Conservation (phyloP, 2,888 invertebrate genomes). For the Dysmachus trigonus region DNA sequence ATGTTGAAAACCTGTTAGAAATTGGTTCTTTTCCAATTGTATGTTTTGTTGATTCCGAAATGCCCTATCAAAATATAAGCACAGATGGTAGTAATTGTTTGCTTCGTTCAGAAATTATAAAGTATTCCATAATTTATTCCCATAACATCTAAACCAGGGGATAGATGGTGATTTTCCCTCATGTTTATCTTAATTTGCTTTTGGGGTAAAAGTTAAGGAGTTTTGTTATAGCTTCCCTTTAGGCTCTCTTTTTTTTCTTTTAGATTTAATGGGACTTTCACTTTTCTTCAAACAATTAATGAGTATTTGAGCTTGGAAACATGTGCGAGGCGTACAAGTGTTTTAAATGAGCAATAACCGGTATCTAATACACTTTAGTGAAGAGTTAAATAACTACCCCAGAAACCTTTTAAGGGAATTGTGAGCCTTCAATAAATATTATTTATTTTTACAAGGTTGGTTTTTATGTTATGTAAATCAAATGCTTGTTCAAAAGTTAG, state of each 20-base stretch:
- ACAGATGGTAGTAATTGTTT: not conserved
- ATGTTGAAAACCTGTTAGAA: not conserved
- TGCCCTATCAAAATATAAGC: not conserved
- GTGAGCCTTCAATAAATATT: not conserved
- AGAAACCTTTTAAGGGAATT: not conserved
- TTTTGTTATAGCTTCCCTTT: not conserved
- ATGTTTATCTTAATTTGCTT: not conserved
- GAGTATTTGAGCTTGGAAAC: not conserved
- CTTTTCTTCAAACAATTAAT: not conserved
- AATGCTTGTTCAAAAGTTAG: not conserved
- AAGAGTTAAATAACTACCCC: not conserved
- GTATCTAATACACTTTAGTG: no score
- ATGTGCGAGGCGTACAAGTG: not conserved
- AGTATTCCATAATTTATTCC: not conserved
- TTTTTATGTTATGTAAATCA: not conserved
- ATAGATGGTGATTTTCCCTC: not conserved
- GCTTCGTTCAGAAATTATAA: not conserved
- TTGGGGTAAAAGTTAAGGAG: not conserved
- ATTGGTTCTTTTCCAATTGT: not conserved
- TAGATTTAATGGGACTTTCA: not conserved
- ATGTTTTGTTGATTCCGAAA: not conserved
- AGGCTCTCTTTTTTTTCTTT: not conserved
- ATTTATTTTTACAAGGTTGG: not conserved
- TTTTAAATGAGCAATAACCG: not conserved
- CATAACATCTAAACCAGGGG: not conserved